These are phyloP conservation scores for Myzus persicae DNA, from an alignment of 1,140 invertebrate species.

Conservation along the genomic window DNA sequence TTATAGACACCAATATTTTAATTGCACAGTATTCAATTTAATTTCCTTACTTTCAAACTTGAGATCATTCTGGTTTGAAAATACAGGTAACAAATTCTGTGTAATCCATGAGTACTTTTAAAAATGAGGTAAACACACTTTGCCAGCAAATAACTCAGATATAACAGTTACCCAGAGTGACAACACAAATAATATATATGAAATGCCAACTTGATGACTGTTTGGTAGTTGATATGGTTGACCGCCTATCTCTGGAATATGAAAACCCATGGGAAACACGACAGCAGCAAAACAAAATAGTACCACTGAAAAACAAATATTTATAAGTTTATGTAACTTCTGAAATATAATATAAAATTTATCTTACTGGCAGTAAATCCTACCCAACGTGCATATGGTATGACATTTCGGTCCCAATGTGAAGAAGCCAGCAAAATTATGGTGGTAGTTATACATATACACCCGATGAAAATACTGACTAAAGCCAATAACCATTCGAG, in stretches of 20 bases:
- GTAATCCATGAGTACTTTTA: constrained; percentile 65
- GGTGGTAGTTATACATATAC: constrained; percentile 90
- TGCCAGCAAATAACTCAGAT: constrained; percentile 95
- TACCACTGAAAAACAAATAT: constrained; percentile 78
- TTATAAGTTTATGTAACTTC: not conserved
- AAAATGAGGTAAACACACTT: constrained; percentile 95
- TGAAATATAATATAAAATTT: not conserved
- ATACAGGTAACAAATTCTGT: not conserved
- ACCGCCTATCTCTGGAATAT: constrained; percentile 93
- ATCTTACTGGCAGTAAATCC: constrained; percentile 92
- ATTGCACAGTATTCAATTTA: not conserved
- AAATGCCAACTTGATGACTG: constrained; percentile 94
- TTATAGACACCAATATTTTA: not conserved
- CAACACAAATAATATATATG: constrained; percentile 93
- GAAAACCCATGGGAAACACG: constrained; percentile 95
- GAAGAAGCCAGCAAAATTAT: constrained; percentile 86
- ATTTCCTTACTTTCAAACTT: not conserved
- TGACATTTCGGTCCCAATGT: constrained; percentile 88
- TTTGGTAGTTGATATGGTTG: constrained; percentile 94
- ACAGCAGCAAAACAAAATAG: constrained; percentile 93
- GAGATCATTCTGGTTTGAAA: not conserved
- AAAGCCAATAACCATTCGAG: constrained; percentile 90
- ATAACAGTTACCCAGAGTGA: constrained; percentile 96
- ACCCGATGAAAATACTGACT: constrained; percentile 90
- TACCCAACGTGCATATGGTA: constrained; percentile 92